phyloP scores from a whole-genome alignment of 2,888 invertebrate species.

The Tridacna gigas region DNA sequence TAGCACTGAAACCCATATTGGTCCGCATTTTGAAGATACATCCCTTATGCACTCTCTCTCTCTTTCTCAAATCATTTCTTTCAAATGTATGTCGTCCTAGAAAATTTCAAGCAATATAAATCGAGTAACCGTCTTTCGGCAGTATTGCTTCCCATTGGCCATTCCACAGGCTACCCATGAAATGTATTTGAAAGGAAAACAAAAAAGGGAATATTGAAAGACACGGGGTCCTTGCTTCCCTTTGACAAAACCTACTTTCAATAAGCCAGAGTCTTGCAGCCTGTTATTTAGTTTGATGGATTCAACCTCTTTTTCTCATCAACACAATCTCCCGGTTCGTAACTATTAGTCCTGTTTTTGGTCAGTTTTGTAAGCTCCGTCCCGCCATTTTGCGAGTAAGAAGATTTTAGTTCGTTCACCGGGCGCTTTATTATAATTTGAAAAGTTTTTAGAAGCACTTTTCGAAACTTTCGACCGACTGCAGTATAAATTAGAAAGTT shows the following conservation, averaged over 20 bases:
- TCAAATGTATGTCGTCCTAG: too few species aligned
- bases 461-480: conserved; percentile 80
- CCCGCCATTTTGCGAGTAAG: conserved; percentile 50
- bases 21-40: background rate
- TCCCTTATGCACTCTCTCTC: too few species aligned
- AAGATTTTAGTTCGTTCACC: conserved; percentile 53
- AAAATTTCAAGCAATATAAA: too few species aligned
- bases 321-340: conserved; percentile 37
- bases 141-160: too few species aligned
- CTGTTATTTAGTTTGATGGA: background rate
- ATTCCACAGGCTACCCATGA: too few species aligned
- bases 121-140: too few species aligned
- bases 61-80: too few species aligned
- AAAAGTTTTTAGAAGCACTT: conserved; percentile 75
- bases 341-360: conserved; percentile 6
- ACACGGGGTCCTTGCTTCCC: too few species aligned
- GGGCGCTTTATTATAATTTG: conserved; percentile 61
- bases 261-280: too few species aligned
- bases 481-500: conserved; percentile 83
- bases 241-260: too few species aligned
- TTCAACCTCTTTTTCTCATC: conserved; percentile 52
- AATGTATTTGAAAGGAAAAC: too few species aligned
- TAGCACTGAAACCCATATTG: background rate
- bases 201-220: too few species aligned
- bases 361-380: conserved; percentile 56